Evolutionary conservation across 2,113 vertebrate species (phyloP).

Genomic region (Martes martes): DNA sequence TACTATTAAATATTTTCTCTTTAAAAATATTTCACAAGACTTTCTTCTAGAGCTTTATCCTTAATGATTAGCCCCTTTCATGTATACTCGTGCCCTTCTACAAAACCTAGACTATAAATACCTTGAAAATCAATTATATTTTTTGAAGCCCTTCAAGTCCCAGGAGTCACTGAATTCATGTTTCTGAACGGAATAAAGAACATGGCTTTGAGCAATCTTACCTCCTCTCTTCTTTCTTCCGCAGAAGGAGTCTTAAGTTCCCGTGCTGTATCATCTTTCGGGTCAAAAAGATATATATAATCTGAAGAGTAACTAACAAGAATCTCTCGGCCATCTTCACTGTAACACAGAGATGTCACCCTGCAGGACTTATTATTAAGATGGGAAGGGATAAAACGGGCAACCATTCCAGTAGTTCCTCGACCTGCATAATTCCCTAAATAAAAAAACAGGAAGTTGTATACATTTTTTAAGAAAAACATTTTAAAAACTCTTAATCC

Average conservation of each 20-base stretch:
- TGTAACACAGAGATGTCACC: conserved; percentile 98
- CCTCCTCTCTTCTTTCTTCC: conserved; percentile 94
- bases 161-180: not conserved
- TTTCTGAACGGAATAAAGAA: not conserved
- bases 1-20: not conserved
- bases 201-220: conserved; percentile 73
- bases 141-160: not conserved
- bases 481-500: conserved; percentile 24
- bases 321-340: conserved; percentile 96
- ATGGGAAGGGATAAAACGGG: conserved; percentile 95
- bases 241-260: conserved; percentile 95
- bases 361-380: conserved; percentile 97
- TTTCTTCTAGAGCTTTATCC: not conserved
- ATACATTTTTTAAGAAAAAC: not conserved
- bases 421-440: conserved; percentile 95
- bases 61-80: not conserved
- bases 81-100: not conserved
- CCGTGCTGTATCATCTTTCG: conserved; percentile 95
- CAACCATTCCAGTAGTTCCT: conserved; percentile 96
- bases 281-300: conserved; percentile 98
- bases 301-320: conserved; percentile 99
- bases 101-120: not conserved
- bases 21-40: not conserved
- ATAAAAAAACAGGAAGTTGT: not conserved
- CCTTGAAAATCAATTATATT: not conserved